These are phyloP conservation scores for Volucella zonaria DNA, from an alignment of 2,888 invertebrate genomes.

Conservation along the genomic window DNA sequence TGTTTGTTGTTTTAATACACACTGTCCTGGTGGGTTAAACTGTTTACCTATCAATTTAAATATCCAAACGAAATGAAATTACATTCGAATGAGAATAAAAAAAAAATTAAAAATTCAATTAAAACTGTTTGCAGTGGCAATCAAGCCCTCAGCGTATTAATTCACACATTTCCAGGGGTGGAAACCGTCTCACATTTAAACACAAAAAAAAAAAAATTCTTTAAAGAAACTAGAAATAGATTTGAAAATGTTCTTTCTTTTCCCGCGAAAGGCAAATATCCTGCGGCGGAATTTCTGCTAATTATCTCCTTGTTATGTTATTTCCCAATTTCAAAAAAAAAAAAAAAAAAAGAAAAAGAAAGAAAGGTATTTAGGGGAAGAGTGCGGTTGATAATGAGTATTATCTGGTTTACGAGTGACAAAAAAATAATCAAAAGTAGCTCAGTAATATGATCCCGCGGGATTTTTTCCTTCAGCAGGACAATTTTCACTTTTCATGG, in stretches of 20 bases:
- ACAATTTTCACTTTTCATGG: background rate
- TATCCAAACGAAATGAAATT: slow-evolving; percentile 17
- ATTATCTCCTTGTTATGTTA: slow-evolving; percentile 69
- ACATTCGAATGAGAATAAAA: background rate
- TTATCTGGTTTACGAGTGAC: slow-evolving; percentile 64
- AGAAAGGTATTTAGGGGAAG: slow-evolving; percentile 23
- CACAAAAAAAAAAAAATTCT: background rate
- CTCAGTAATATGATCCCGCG: slow-evolving; percentile 60
- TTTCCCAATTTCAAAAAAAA: slow-evolving; percentile 59
- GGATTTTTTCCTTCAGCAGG: slow-evolving; percentile 30
- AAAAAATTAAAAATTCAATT: slow-evolving; percentile 60
- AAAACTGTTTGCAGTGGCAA: slow-evolving; percentile 41
- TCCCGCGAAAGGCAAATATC: slow-evolving; percentile 45
- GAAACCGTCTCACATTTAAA: background rate
- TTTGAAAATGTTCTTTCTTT: slow-evolving; percentile 33
- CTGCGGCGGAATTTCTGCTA: slow-evolving; percentile 68
- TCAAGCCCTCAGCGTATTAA: slow-evolving; percentile 28
- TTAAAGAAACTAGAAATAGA: slow-evolving; percentile 25
- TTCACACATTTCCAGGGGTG: slow-evolving; percentile 52
- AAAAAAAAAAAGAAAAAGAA: slow-evolving; percentile 8
- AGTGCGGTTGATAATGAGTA: slow-evolving; percentile 64
- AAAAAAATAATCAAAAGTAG: slow-evolving; percentile 1
- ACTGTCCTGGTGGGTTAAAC: slow-evolving; percentile 13
- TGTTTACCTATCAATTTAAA: slow-evolving; percentile 37
- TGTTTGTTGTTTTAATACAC: slow-evolving; percentile 12